These are phyloP conservation scores for Eulemur coronatus DNA, from an alignment of 2,797 vertebrate species.

Conservation along the genomic window DNA sequence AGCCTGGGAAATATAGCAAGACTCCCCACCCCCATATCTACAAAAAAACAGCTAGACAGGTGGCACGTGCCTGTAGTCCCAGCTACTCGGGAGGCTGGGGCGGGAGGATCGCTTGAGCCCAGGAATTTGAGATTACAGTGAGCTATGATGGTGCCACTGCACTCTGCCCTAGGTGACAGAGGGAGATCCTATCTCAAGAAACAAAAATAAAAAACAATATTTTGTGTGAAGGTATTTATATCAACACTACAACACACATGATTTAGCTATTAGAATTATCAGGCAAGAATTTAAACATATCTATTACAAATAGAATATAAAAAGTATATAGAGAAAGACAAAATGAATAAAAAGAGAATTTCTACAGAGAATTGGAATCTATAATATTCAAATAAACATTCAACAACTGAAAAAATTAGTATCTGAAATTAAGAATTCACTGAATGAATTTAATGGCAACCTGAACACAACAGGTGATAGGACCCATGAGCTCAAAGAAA, in stretches of 20 bases:
- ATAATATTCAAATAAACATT: neutral
- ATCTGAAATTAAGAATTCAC: slow-evolving; percentile 1
- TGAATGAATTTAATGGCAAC: neutral
- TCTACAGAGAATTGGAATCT: neutral
- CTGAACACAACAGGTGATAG: neutral
- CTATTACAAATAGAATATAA: neutral
- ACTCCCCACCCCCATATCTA: neutral
- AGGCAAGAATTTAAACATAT: neutral
- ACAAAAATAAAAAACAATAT: neutral
- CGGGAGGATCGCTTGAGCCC: neutral
- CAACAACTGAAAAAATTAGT: neutral
- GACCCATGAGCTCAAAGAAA: neutral
- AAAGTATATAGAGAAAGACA: neutral
- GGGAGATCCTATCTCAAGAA: neutral
- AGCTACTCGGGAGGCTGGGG: neutral
- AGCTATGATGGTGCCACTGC: neutral
- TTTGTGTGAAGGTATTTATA: neutral
- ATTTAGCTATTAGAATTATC: neutral
- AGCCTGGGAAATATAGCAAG: neutral
- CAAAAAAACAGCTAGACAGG: neutral
- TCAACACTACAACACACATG: neutral
- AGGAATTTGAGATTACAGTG: neutral
- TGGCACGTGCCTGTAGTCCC: neutral
- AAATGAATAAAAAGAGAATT: neutral
- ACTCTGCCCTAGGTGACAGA: neutral